These are phyloP conservation scores for Cavia porcellus DNA, from an alignment of 2,113 vertebrate genomes.

Conservation along the genomic window DNA sequence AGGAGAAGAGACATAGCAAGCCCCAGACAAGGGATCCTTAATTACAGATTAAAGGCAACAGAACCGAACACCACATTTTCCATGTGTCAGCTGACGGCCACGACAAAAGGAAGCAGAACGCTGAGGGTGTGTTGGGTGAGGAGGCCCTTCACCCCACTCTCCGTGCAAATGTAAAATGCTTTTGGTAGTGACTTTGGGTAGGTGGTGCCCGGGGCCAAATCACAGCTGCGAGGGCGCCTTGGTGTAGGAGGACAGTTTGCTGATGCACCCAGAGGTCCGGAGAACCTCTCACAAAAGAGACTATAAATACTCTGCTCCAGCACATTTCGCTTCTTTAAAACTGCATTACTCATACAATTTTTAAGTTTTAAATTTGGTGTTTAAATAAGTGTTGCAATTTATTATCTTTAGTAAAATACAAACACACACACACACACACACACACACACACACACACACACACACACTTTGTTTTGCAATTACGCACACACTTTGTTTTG, in stretches of 20 bases:
- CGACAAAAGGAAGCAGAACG: slow-evolving; percentile 82
- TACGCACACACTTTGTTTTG: slow-evolving; percentile 56
- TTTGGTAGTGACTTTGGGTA: slow-evolving; percentile 89
- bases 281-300: slow-evolving; percentile 84
- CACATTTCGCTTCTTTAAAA: slow-evolving; percentile 81
- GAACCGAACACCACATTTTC: slow-evolving; percentile 82
- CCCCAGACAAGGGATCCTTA: slow-evolving; percentile 83
- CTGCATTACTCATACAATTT: slow-evolving; percentile 81
- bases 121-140: background rate
- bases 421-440: background rate
- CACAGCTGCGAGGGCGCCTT: slow-evolving; percentile 85
- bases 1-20: slow-evolving; percentile 63
- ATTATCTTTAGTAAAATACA: slow-evolving; percentile 76
- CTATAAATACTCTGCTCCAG: slow-evolving; percentile 87
- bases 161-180: slow-evolving; percentile 90
- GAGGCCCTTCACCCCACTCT: background rate
- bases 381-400: slow-evolving; percentile 81
- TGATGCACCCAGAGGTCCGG: slow-evolving; percentile 85
- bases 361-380: slow-evolving; percentile 83
- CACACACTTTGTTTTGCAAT: background rate
- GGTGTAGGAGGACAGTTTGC: slow-evolving; percentile 89
- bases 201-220: slow-evolving; percentile 88
- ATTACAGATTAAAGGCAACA: slow-evolving; percentile 86
- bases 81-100: slow-evolving; percentile 84
- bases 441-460: background rate